Conservation (phyloP, 2,113 vertebrate species). For the Xenopus laevis region DNA sequence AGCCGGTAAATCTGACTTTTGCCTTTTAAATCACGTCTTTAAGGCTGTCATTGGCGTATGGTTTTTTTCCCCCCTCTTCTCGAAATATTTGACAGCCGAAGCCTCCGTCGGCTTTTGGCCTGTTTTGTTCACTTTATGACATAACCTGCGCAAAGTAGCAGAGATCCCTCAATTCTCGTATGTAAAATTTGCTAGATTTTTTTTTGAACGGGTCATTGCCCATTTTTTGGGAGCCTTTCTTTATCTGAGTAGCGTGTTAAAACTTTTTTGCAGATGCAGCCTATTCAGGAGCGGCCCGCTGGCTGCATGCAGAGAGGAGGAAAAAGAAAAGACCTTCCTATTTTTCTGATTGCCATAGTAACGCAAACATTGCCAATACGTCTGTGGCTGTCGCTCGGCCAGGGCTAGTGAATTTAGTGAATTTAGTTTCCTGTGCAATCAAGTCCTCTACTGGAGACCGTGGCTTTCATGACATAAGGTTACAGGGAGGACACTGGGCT, state of each 20-base stretch:
- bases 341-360: conserved; percentile 91
- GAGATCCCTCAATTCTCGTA: conserved; percentile 74
- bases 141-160: conserved; percentile 82
- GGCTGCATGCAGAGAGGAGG: conserved; percentile 90
- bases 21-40: conserved; percentile 74
- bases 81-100: conserved; percentile 74
- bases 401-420: conserved; percentile 52
- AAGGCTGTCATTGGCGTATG: conserved; percentile 78
- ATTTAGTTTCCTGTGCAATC: conserved; percentile 76
- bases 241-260: conserved; percentile 85
- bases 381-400: conserved; percentile 62
- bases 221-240: conserved; percentile 86
- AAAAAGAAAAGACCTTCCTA: conserved; percentile 82
- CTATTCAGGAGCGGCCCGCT: conserved; percentile 89
- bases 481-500: conserved; percentile 78
- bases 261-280: conserved; percentile 92
- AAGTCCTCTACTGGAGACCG: conserved; percentile 82
- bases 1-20: conserved; percentile 80
- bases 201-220: conserved; percentile 96
- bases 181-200: conserved; percentile 91
- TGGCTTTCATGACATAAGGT: conserved; percentile 78
- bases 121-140: conserved; percentile 81
- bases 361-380: conserved; percentile 86
- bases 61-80: conserved; percentile 58
- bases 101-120: conserved; percentile 73